Evolutionary conservation across 2,797 vertebrate species (phyloP).

Genomic region (Enteromius argenteus): DNA sequence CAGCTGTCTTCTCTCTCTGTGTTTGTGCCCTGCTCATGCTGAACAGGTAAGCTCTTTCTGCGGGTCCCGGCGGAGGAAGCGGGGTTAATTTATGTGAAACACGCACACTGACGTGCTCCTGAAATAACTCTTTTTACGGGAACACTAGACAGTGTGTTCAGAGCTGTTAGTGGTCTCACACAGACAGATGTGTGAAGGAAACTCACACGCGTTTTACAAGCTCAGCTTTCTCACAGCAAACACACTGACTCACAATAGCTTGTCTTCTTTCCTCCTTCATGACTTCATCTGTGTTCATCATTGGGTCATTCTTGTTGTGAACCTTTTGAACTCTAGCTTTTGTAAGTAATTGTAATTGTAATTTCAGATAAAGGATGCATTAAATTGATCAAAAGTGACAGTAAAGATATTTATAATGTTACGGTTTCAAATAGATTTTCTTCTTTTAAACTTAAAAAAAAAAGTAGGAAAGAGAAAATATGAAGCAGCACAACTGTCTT

Average conservation of each 20-base stretch:
- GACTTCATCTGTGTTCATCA: slow-evolving; percentile 3
- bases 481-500: neutral
- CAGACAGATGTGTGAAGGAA: slow-evolving; percentile 66
- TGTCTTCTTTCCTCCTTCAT: slow-evolving; percentile 63
- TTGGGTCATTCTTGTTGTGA: slow-evolving; percentile 56
- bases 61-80: slow-evolving; percentile 66
- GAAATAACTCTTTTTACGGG: slow-evolving; percentile 61
- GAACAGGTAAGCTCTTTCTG: slow-evolving; percentile 32
- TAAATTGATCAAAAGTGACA: neutral
- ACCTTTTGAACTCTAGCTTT: neutral
- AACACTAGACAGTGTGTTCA: slow-evolving; percentile 76
- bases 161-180: slow-evolving; percentile 64
- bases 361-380: neutral
- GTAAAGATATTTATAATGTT: neutral
- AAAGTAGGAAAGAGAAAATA: too few species aligned
- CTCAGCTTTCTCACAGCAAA: slow-evolving; percentile 68
- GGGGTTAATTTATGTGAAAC: slow-evolving; percentile 73
- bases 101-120: slow-evolving; percentile 60
- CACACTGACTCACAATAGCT: slow-evolving; percentile 75
- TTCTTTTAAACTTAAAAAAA: too few species aligned
- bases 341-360: neutral
- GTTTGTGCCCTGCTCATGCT: slow-evolving; percentile 40
- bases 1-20: slow-evolving; percentile 37
- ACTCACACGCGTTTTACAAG: slow-evolving; percentile 22
- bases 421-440: neutral